Percentiles rank a stretch among this genome's conserved stretches.
These are phyloP conservation scores for Oscheius onirici DNA, from an alignment of 2,888 invertebrate species.

Conservation along the genomic window DNA sequence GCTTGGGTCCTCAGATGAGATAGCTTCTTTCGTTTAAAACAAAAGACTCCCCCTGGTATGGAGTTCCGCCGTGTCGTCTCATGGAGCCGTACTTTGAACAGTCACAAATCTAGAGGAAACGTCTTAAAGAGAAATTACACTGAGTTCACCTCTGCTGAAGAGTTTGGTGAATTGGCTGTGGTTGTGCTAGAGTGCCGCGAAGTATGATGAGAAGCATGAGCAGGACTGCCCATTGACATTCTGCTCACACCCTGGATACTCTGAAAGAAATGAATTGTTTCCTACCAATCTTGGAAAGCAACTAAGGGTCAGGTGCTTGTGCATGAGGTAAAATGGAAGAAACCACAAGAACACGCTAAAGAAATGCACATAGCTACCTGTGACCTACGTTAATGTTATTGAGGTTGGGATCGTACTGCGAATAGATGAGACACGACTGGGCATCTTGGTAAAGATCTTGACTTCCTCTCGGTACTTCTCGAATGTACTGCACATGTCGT, in stretches of 20 bases:
- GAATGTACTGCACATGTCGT: constrained; percentile 6
- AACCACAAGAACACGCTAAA: neutral
- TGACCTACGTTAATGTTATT: constrained; percentile 45
- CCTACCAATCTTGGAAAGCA: neutral
- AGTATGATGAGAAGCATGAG: neutral
- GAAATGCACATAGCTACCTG: constrained; percentile 10
- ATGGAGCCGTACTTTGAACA: constrained; percentile 57
- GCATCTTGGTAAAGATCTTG: constrained; percentile 22
- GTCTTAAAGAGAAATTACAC: neutral
- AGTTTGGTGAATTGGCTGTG: constrained; percentile 21
- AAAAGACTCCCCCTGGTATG: constrained; percentile 70
- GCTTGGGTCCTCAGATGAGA: constrained; percentile 54
- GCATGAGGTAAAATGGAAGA: neutral
- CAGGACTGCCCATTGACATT: constrained; percentile 16
- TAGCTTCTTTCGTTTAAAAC: constrained; percentile 68
- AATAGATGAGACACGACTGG: constrained; percentile 53
- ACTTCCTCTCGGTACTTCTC: neutral
- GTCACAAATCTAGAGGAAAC: constrained; percentile 52
- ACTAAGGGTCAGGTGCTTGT: constrained; percentile 25
- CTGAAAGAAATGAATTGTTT: constrained; percentile 7
- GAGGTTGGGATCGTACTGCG: constrained; percentile 52
- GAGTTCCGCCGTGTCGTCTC: constrained; percentile 42
- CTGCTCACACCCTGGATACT: constrained; percentile 24
- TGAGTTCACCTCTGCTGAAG: constrained; percentile 11
- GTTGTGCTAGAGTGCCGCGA: constrained; percentile 21